Evolutionary conservation across 2,113 vertebrate species (phyloP).

Genomic region (Hippoglossus stenolepis): DNA sequence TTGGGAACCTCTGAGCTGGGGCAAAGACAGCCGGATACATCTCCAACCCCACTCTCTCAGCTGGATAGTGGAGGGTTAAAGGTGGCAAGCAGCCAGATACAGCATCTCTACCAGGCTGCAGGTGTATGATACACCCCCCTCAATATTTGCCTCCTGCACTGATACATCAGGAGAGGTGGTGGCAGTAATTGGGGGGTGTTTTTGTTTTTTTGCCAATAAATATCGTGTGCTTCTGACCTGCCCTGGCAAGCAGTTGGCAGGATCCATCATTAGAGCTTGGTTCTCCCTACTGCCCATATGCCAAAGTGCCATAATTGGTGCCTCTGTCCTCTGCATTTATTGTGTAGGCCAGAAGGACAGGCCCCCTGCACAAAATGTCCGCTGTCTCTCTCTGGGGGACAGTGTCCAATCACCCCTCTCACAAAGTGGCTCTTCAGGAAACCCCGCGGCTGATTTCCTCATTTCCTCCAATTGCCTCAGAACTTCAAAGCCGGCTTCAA

Average conservation of each 20-base stretch:
- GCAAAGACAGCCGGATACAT: constrained; percentile 55
- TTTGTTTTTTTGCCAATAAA: constrained; percentile 60
- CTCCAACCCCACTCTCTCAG: constrained; percentile 47
- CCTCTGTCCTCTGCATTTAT: constrained; percentile 61
- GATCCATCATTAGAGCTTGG: constrained; percentile 70
- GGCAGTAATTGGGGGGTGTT: constrained; percentile 72
- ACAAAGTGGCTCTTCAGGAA: constrained; percentile 64
- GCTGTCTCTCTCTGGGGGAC: constrained; percentile 59
- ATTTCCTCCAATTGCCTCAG: constrained; percentile 69
- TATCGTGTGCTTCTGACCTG: constrained; percentile 70
- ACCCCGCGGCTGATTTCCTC: constrained; percentile 56
- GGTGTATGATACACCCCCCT: constrained; percentile 46
- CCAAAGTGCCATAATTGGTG: constrained; percentile 79
- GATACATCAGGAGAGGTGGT: constrained; percentile 67
- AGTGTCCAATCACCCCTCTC: constrained; percentile 67
- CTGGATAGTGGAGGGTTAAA: constrained; percentile 53
- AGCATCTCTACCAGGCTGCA: constrained; percentile 71
- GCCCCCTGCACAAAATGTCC: constrained; percentile 64
- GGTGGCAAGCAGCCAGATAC: constrained; percentile 64
- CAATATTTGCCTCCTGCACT: constrained; percentile 41
- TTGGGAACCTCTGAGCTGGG: constrained; percentile 54
- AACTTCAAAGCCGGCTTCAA: constrained; percentile 71
- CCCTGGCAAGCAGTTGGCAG: constrained; percentile 77
- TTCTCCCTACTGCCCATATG: constrained; percentile 75
- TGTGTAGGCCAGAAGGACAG: constrained; percentile 55